phyloP scores from a whole-genome alignment of 2,113 vertebrate genomes.

The Oryzias celebensis region DNA sequence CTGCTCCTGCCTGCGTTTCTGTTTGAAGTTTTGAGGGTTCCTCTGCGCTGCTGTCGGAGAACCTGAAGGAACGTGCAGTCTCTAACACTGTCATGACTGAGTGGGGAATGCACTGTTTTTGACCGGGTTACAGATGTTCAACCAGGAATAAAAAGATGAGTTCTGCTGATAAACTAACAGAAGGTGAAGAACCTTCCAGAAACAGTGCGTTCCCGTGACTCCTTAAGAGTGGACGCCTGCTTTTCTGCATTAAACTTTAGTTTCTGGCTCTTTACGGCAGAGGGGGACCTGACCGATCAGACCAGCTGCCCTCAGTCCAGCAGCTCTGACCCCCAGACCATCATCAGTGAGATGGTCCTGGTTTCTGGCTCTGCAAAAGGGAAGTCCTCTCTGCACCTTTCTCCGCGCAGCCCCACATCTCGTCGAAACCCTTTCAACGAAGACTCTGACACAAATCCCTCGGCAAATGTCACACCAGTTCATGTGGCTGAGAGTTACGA shows the following conservation, averaged over 20 bases:
- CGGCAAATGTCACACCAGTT: conserved; percentile 84
- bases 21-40: too few species aligned
- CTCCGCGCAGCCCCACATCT: conserved; percentile 80
- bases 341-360: conserved; percentile 71
- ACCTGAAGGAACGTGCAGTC: too few species aligned
- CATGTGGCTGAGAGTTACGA: conserved; percentile 72
- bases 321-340: conserved; percentile 80
- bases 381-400: conserved; percentile 22
- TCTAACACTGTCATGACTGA: too few species aligned
- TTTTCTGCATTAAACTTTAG: conserved; percentile 6
- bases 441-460: conserved; percentile 81
- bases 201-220: conserved; percentile 38
- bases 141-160: neutral
- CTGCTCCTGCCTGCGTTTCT: too few species aligned
- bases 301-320: conserved; percentile 85
- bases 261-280: conserved; percentile 64
- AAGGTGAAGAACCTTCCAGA: neutral
- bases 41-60: too few species aligned
- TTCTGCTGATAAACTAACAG: neutral
- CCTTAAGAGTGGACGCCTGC: neutral
- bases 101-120: too few species aligned
- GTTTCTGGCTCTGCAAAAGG: conserved; percentile 34
- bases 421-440: conserved; percentile 92
- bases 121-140: too few species aligned
- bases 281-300: conserved; percentile 91